phyloP scores from a whole-genome alignment of 2,888 invertebrate genomes.

The Suillia variegata region DNA sequence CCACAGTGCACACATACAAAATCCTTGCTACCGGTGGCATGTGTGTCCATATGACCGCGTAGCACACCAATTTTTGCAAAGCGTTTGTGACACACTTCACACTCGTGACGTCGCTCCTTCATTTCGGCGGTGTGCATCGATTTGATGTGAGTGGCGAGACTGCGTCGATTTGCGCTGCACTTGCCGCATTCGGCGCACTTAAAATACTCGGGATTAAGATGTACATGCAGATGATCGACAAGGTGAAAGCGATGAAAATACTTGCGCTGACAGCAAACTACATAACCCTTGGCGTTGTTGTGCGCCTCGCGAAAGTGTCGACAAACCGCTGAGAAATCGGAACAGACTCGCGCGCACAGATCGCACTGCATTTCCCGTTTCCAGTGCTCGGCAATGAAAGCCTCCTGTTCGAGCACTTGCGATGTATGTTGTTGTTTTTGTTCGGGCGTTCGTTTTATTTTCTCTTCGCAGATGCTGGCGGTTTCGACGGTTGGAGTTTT shows the following conservation, averaged over 20 bases:
- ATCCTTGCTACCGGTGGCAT: constrained; percentile 27
- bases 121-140: constrained; percentile 25
- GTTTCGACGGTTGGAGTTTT: background rate
- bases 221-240: constrained; percentile 36
- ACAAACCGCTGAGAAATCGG: constrained; percentile 30
- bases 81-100: constrained; percentile 31
- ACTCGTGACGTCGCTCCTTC: constrained; percentile 26
- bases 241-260: constrained; percentile 35
- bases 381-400: constrained; percentile 33
- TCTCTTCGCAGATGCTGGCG: background rate
- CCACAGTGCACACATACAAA: constrained; percentile 37
- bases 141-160: constrained; percentile 31
- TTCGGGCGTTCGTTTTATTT: background rate
- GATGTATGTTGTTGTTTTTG: background rate
- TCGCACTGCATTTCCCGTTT: constrained; percentile 31
- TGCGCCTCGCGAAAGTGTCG: constrained; percentile 33
- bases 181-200: constrained; percentile 35
- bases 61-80: constrained; percentile 30
- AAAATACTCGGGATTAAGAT: constrained; percentile 36
- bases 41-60: constrained; percentile 33
- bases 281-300: constrained; percentile 28
- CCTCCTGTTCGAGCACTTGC: constrained; percentile 27
- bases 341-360: constrained; percentile 25
- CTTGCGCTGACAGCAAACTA: constrained; percentile 36
- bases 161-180: constrained; percentile 28